Conservation (phyloP, 1,140 invertebrate genomes). For the Trichonephila clavata region DNA sequence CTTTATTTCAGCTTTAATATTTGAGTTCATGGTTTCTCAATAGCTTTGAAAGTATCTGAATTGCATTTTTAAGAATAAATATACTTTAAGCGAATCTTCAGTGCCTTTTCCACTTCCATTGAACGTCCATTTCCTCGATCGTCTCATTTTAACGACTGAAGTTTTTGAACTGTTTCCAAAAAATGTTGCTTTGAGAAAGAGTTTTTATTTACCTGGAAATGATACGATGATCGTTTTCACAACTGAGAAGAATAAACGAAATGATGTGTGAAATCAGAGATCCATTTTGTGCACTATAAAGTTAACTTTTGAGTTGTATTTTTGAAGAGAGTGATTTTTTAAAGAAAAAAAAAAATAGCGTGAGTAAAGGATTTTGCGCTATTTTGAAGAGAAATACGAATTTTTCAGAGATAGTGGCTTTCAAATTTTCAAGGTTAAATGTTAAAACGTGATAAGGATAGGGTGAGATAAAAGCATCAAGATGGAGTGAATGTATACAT, state of each 20-base stretch:
- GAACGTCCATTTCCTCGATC: neutral
- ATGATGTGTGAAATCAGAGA: constrained; percentile 25
- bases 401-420: neutral
- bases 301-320: neutral
- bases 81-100: too few species aligned
- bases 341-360: neutral
- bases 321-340: neutral
- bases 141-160: neutral
- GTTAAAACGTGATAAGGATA: neutral
- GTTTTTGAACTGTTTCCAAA: constrained; percentile 32
- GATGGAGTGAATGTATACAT: neutral
- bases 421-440: neutral
- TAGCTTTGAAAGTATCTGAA: too few species aligned
- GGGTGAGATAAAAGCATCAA: neutral
- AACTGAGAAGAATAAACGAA: constrained; percentile 7
- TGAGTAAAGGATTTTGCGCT: neutral
- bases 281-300: neutral
- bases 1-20: too few species aligned
- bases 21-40: too few species aligned
- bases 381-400: neutral
- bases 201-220: constrained; percentile 24
- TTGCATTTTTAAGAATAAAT: too few species aligned
- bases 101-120: neutral
- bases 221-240: neutral
- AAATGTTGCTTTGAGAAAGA: neutral